Percentiles rank a stretch among this genome's conserved stretches.
Conservation (phyloP, 2,113 vertebrate species). For the Notothenia rossii region DNA sequence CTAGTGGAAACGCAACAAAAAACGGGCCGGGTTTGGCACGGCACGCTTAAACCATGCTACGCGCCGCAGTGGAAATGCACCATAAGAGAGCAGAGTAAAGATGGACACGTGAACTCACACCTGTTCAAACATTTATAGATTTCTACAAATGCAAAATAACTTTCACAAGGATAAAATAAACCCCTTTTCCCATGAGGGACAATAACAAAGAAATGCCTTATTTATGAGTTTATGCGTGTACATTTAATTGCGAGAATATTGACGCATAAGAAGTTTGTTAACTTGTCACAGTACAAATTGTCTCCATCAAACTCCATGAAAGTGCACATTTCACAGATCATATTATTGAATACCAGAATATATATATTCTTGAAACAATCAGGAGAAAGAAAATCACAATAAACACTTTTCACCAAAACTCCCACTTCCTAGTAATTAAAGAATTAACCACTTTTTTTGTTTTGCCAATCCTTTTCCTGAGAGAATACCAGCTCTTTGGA, state of each 20-base stretch:
- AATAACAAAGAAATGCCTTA: not conserved
- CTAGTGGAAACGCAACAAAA: too few relatives aligned
- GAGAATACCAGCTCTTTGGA: not conserved
- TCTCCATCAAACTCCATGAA: not conserved
- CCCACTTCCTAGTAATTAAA: not conserved
- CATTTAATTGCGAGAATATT: not conserved
- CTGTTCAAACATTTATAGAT: slow-evolving; percentile 51
- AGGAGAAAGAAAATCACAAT: not conserved
- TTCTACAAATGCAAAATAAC: not conserved
- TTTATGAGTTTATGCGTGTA: not conserved
- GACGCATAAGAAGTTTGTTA: not conserved
- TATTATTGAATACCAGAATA: not conserved
- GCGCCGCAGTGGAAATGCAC: too few relatives aligned
- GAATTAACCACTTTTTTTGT: too few relatives aligned
- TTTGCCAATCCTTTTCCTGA: too few relatives aligned
- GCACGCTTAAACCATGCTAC: too few relatives aligned
- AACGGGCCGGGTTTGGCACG: too few relatives aligned
- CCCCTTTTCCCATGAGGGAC: not conserved
- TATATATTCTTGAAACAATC: not conserved
- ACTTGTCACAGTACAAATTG: not conserved
- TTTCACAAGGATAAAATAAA: not conserved
- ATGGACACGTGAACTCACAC: slow-evolving; percentile 35
- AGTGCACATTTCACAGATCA: not conserved
- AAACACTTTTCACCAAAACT: not conserved
- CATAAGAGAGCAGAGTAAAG: not conserved